Conservation (phyloP, 1,140 invertebrate species). For the Coelopa frigida region DNA sequence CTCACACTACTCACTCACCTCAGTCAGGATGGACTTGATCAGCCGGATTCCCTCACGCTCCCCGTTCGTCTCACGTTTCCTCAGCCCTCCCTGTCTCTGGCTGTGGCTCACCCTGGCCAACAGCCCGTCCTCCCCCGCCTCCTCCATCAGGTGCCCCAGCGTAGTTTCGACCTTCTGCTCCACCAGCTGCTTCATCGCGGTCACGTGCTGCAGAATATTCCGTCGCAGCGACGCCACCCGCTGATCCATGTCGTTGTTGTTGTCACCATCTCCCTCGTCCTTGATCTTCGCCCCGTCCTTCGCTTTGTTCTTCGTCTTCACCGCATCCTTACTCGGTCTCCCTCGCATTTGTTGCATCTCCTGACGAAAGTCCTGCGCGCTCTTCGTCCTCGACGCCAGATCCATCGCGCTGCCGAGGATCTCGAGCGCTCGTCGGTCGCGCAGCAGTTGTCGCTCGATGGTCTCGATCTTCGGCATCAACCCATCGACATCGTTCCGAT, state of each 20-base stretch:
- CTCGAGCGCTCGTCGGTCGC: constrained; percentile 27
- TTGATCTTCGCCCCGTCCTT: background rate
- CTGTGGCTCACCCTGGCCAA: constrained; percentile 28
- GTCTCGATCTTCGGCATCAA: constrained; percentile 25
- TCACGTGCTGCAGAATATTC: constrained; percentile 22
- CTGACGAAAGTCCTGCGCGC: constrained; percentile 19
- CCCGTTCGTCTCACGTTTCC: constrained; percentile 16
- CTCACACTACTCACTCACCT: constrained; percentile 20
- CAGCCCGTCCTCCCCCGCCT: constrained; percentile 22
- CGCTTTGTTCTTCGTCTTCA: background rate
- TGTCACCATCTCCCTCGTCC: background rate
- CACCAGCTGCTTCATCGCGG: constrained; percentile 25
- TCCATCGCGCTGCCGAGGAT: constrained; percentile 34
- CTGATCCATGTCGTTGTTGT: background rate
- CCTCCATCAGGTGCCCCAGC: constrained; percentile 22
- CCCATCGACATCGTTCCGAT: constrained; percentile 10
- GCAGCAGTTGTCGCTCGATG: constrained; percentile 29
- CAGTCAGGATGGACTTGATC: constrained; percentile 28
- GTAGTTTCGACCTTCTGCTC: constrained; percentile 31
- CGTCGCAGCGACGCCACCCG: constrained; percentile 19
- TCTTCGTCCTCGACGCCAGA: constrained; percentile 20
- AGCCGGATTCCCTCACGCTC: constrained; percentile 16
- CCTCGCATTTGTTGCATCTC: constrained; percentile 18
- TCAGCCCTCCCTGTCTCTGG: constrained; percentile 21
- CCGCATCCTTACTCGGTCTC: constrained; percentile 12